Conservation (phyloP, 2,113 vertebrate species). For the Pipra filicauda region DNA sequence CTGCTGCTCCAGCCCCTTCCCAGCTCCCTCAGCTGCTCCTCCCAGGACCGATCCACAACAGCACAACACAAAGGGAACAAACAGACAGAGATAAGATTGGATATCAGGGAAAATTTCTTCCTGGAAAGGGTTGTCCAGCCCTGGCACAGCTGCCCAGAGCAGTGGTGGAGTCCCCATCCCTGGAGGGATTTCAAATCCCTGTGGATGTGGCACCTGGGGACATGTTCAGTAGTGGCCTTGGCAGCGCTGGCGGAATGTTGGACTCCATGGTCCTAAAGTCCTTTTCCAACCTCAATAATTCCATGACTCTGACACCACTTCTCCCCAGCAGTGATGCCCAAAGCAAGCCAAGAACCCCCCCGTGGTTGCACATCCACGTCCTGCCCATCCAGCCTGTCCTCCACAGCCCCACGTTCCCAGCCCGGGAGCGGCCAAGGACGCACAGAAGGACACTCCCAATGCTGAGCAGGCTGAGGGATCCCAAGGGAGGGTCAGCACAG, state of each 20-base stretch:
- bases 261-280: rapidly evolving
- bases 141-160: neutral
- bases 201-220: neutral
- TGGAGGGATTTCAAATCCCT: neutral
- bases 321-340: neutral
- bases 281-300: neutral
- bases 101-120: rapidly evolving
- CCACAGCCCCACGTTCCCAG: rapidly evolving
- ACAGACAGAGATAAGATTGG: neutral
- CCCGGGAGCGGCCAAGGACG: rapidly evolving
- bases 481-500: neutral
- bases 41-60: rapidly evolving
- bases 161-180: neutral
- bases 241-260: neutral
- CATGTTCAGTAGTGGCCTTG: neutral
- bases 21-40: no score
- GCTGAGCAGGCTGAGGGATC: neutral
- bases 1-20: no score
- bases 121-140: neutral
- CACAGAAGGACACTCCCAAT: rapidly evolving
- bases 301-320: neutral
- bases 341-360: no score
- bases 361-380: rapidly evolving
- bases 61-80: neutral
- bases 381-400: neutral